Evolutionary conservation across 1,140 invertebrate genomes (phyloP).

Genomic region (Eufriesea mexicana): DNA sequence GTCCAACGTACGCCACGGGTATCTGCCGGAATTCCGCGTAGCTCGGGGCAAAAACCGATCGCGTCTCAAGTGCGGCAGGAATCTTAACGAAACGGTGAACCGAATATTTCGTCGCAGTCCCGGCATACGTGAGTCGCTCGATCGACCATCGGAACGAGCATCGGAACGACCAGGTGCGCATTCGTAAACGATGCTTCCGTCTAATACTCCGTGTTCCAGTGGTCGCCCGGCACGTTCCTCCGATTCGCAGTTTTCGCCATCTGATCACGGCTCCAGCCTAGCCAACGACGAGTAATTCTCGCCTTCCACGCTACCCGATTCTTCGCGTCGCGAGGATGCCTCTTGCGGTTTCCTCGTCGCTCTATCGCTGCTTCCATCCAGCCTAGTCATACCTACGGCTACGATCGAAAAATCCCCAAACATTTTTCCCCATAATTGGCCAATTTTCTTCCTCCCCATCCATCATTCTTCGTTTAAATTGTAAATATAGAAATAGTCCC

Average conservation of each 20-base stretch:
- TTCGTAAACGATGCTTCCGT: slow-evolving; percentile 10
- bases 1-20: neutral
- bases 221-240: neutral
- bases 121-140: neutral
- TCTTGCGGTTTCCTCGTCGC: neutral
- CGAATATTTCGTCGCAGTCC: slow-evolving; percentile 42
- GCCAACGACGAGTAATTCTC: neutral
- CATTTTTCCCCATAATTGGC: too few species aligned
- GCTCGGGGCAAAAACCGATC: slow-evolving; percentile 40
- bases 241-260: neutral
- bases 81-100: slow-evolving; percentile 52
- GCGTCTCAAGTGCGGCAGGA: slow-evolving; percentile 35
- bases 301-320: neutral
- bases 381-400: too few species aligned
- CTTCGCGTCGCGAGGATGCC: neutral
- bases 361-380: too few species aligned
- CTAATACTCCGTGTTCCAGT: neutral
- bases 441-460: too few species aligned
- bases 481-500: too few species aligned
- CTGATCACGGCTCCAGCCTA: neutral
- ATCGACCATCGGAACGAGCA: neutral
- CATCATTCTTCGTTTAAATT: too few species aligned
- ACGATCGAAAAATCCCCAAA: too few species aligned
- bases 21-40: slow-evolving; percentile 39
- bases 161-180: slow-evolving; percentile 9